Percentiles rank a stretch among this genome's conserved stretches.
Conservation (phyloP, 2,797 vertebrate species). For the Catamblyrhynchus diadema region DNA sequence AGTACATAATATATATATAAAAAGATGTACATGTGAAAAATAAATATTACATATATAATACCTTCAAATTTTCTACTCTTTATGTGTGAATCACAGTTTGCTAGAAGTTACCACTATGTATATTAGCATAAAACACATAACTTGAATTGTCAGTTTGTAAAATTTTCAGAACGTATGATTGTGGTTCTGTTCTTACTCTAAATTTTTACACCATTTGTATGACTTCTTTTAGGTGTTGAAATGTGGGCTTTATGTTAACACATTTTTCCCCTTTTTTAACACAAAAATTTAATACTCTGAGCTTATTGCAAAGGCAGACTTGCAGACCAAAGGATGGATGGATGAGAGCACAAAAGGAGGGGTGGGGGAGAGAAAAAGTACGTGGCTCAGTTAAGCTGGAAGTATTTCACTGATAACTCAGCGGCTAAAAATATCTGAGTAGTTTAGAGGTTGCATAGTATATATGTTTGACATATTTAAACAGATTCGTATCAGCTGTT, state of each 20-base stretch:
- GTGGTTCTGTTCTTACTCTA: conserved; percentile 66
- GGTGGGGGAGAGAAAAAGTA: background rate
- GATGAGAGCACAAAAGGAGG: background rate
- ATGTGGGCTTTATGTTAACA: conserved; percentile 45
- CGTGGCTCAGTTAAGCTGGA: conserved; percentile 39
- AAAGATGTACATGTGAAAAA: conserved; percentile 39
- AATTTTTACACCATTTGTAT: conserved; percentile 69
- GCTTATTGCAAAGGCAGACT: conserved; percentile 32
- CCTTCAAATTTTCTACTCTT: conserved; percentile 62
- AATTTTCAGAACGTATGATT: conserved; percentile 75
- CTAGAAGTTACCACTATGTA: conserved; percentile 65
- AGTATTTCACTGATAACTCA: conserved; percentile 61
- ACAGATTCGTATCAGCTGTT: conserved; percentile 74
- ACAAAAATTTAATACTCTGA: conserved; percentile 56
- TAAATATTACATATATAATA: conserved; percentile 3
- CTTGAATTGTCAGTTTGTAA: conserved; percentile 77
- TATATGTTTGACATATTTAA: conserved; percentile 75
- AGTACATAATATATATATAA: conserved; percentile 45
- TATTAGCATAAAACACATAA: conserved; percentile 77
- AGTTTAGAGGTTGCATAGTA: conserved; percentile 72
- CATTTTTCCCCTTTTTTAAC: conserved; percentile 41
- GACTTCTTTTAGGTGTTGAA: conserved; percentile 69
- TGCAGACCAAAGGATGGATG: conserved; percentile 56
- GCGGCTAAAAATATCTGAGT: conserved; percentile 73
- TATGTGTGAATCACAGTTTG: conserved; percentile 72